A percentile compares a stretch with the other conserved stretches of the same genome.
phyloP scores from a whole-genome alignment of 1,140 invertebrate species.

The Tetramorium alpestre region DNA sequence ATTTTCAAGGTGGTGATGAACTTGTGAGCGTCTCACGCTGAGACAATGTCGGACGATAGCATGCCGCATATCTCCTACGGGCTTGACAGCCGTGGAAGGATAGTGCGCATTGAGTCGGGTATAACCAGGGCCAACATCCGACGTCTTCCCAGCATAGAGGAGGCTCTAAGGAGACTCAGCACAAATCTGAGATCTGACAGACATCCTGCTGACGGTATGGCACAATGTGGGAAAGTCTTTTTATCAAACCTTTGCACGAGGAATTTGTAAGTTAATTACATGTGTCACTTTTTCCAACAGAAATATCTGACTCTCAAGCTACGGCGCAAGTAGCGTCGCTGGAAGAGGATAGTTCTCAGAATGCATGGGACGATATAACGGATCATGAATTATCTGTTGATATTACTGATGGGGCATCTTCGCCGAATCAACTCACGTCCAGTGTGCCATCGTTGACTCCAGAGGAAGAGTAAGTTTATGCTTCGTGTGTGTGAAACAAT shows the following conservation, averaged over 20 bases:
- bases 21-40: constrained; percentile 21
- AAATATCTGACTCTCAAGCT: constrained; percentile 75
- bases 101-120: constrained; percentile 73
- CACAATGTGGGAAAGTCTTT: neutral
- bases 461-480: constrained; percentile 82
- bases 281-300: constrained; percentile 39
- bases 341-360: constrained; percentile 77
- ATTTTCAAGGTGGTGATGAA: constrained; percentile 52
- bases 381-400: constrained; percentile 79
- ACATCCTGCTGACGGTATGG: constrained; percentile 71
- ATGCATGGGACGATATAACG: constrained; percentile 76
- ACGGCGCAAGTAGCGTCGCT: constrained; percentile 69
- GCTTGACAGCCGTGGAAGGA: constrained; percentile 70
- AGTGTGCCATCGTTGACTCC: constrained; percentile 78
- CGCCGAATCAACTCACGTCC: constrained; percentile 79
- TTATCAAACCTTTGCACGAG: too few species aligned
- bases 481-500: constrained; percentile 2
- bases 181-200: constrained; percentile 75
- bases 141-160: constrained; percentile 74
- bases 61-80: constrained; percentile 68
- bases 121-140: constrained; percentile 65
- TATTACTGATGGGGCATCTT: constrained; percentile 82
- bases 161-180: constrained; percentile 77
- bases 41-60: constrained; percentile 77
- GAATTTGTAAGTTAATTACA: too few species aligned